phyloP scores from a whole-genome alignment of 2,888 invertebrate genomes.

The Hirtodrosophila trivittata region DNA sequence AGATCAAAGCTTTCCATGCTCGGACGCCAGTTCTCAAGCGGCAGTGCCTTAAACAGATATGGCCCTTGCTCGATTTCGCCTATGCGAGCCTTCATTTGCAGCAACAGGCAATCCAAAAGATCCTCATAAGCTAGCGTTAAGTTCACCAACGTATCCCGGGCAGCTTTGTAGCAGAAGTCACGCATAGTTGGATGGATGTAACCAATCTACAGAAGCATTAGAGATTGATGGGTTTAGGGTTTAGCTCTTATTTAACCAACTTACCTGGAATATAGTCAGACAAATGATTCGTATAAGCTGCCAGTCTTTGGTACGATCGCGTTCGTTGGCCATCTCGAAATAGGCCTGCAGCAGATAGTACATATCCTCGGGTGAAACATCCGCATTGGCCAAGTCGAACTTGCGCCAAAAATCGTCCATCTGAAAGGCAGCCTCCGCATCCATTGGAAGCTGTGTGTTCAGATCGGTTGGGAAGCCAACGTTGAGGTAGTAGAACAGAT shows the following conservation, averaged over 20 bases:
- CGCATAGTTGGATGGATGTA: slow-evolving; percentile 88
- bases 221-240: too few relatives aligned
- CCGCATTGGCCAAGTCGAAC: slow-evolving; percentile 87
- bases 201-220: slow-evolving; percentile 86
- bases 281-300: slow-evolving; percentile 88
- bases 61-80: slow-evolving; percentile 77
- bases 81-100: slow-evolving; percentile 84
- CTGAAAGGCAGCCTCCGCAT: slow-evolving; percentile 85
- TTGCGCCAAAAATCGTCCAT: slow-evolving; percentile 84
- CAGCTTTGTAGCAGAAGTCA: slow-evolving; percentile 90
- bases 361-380: slow-evolving; percentile 89
- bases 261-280: slow-evolving; percentile 89
- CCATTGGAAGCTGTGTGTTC: slow-evolving; percentile 58
- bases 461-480: slow-evolving; percentile 84
- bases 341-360: slow-evolving; percentile 91
- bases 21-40: slow-evolving; percentile 88
- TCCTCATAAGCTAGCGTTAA: slow-evolving; percentile 88
- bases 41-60: slow-evolving; percentile 90
- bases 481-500: slow-evolving; percentile 87
- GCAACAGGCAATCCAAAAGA: slow-evolving; percentile 88
- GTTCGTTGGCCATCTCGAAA: slow-evolving; percentile 90
- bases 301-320: slow-evolving; percentile 85
- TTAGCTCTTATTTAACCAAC: too few relatives aligned
- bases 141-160: slow-evolving; percentile 88
- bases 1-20: slow-evolving; percentile 87